Conservation (phyloP, 2,797 vertebrate genomes). For the Sciaenops ocellatus region DNA sequence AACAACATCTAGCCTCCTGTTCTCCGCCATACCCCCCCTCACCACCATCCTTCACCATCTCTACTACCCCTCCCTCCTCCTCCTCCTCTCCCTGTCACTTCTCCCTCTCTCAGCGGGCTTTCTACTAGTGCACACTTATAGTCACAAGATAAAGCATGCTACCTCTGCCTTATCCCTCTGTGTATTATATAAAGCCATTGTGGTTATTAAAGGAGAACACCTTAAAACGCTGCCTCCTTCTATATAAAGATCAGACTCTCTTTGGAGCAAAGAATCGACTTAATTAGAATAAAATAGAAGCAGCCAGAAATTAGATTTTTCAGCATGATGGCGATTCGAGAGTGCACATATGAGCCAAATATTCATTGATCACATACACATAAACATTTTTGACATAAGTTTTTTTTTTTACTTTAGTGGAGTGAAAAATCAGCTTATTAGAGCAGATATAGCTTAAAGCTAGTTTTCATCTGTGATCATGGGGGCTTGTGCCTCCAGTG, state of each 20-base stretch:
- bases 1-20: conserved; percentile 59
- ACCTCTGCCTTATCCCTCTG: conserved; percentile 64
- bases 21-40: conserved; percentile 18
- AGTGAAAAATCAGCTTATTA: background rate
- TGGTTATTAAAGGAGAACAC: conserved; percentile 66
- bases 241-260: conserved; percentile 59
- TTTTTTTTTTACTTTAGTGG: background rate
- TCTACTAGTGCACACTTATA: conserved; percentile 54
- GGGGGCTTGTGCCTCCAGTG: background rate
- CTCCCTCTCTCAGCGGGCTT: conserved; percentile 47
- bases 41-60: background rate
- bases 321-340: background rate
- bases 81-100: conserved; percentile 50
- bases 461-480: background rate
- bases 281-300: conserved; percentile 37
- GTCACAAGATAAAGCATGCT: conserved; percentile 67
- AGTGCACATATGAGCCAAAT: background rate
- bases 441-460: background rate
- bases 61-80: background rate
- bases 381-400: background rate
- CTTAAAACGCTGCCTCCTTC: conserved; percentile 58
- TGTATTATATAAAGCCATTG: conserved; percentile 74
- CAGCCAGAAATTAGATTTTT: background rate
- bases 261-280: conserved; percentile 37
- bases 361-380: background rate